phyloP scores from a whole-genome alignment of 2,113 vertebrate species.

The Cryptoleucopteryx plumbea region DNA sequence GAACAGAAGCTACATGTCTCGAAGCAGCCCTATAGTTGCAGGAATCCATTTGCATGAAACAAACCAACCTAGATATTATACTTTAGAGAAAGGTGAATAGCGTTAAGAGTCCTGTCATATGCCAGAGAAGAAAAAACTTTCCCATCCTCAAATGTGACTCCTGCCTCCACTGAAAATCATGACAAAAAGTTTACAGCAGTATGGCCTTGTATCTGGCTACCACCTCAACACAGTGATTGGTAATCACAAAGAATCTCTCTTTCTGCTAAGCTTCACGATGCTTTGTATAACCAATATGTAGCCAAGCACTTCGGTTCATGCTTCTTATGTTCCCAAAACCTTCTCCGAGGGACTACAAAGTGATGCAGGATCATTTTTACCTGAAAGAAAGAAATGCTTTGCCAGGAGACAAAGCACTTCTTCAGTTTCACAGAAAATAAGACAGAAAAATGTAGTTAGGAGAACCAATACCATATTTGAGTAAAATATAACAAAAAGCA shows the following conservation, averaged over 20 bases:
- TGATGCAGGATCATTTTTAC: background rate
- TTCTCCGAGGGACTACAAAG: background rate
- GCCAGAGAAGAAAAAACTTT: background rate
- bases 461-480: background rate
- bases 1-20: background rate
- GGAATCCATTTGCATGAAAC: background rate
- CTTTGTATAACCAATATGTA: background rate
- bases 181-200: background rate
- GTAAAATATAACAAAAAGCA: background rate
- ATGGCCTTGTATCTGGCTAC: background rate
- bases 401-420: background rate
- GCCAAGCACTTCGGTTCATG: background rate
- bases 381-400: background rate
- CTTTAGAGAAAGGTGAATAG: background rate
- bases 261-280: background rate
- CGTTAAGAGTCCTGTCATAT: background rate
- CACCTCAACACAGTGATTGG: background rate
- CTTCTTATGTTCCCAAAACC: background rate
- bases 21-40: background rate
- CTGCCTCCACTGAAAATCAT: background rate
- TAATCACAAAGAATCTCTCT: background rate
- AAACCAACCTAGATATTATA: background rate
- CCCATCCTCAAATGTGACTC: background rate
- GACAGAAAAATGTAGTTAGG: background rate
- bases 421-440: background rate